These are phyloP conservation scores for Callimorpha dominula DNA, from an alignment of 2,888 invertebrate species.

Conservation along the genomic window DNA sequence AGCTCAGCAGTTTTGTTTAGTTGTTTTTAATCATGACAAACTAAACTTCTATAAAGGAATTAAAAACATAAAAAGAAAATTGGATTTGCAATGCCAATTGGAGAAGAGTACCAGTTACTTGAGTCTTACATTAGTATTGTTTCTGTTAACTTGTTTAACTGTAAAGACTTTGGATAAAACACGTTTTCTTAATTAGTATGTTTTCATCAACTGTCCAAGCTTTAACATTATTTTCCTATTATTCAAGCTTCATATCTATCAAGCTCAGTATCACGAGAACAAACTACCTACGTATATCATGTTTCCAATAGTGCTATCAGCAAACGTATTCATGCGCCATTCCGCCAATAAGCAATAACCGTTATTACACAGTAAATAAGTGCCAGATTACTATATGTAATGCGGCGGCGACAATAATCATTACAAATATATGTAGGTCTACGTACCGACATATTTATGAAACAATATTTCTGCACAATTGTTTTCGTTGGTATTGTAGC, in stretches of 20 bases:
- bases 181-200: background rate
- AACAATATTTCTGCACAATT: slow-evolving; percentile 20
- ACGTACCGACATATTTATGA: slow-evolving; percentile 31
- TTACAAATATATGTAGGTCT: slow-evolving; percentile 37
- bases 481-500: slow-evolving; percentile 6
- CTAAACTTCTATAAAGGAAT: too few species aligned
- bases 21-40: too few species aligned
- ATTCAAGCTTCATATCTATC: slow-evolving; percentile 64
- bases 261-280: slow-evolving; percentile 58
- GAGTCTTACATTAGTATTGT: too few species aligned
- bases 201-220: slow-evolving; percentile 55
- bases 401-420: slow-evolving; percentile 41
- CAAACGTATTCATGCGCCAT: slow-evolving; percentile 30
- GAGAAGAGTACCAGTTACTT: too few species aligned
- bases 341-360: slow-evolving; percentile 39
- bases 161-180: too few species aligned
- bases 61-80: too few species aligned
- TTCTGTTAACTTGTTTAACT: too few species aligned
- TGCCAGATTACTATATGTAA: slow-evolving; percentile 27
- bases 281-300: slow-evolving; percentile 54
- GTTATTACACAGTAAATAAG: slow-evolving; percentile 27
- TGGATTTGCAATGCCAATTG: too few species aligned
- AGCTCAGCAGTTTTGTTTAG: too few species aligned
- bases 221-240: slow-evolving; percentile 52
- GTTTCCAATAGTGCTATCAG: slow-evolving; percentile 27